Percentiles rank a stretch among this genome's conserved stretches.
Conservation (phyloP, 2,888 invertebrate species). For the Lasioglossum morio region DNA sequence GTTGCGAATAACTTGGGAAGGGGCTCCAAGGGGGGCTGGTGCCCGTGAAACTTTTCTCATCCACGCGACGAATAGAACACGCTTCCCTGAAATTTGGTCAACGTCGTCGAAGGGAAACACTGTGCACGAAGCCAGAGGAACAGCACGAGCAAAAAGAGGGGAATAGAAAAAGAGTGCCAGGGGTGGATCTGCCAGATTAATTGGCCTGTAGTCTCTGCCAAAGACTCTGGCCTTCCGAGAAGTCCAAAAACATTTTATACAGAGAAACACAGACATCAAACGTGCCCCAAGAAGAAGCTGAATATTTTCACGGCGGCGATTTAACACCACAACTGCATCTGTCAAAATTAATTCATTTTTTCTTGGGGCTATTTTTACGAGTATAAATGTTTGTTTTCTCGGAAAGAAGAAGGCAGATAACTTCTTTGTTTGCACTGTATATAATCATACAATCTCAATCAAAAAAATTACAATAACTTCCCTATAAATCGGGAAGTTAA, state of each 20-base stretch:
- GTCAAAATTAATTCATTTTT: background rate
- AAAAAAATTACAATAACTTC: no score
- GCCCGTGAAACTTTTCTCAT: constrained; percentile 32
- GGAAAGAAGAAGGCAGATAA: background rate
- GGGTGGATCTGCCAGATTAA: constrained; percentile 40
- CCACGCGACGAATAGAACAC: constrained; percentile 15
- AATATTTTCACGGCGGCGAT: constrained; percentile 22
- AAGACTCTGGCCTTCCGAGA: constrained; percentile 16
- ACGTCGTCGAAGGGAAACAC: background rate
- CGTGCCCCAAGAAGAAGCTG: background rate
- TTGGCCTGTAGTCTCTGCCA: background rate
- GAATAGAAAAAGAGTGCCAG: constrained; percentile 9
- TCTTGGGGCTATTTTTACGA: background rate
- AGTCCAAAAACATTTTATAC: background rate
- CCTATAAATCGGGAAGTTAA: no score
- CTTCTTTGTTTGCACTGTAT: background rate
- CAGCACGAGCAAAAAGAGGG: background rate
- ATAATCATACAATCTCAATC: background rate
- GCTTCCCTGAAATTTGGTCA: constrained; percentile 23
- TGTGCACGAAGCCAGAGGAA: background rate
- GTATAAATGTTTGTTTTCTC: background rate
- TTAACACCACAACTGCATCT: background rate
- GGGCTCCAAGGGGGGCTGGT: background rate
- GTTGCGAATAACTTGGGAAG: constrained; percentile 28
- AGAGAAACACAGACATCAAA: constrained; percentile 2